A percentile compares a stretch with the other conserved stretches of the same genome.
Evolutionary conservation across 1,140 invertebrate species (phyloP).

Genomic region (Phenacoccus solenopsis): DNA sequence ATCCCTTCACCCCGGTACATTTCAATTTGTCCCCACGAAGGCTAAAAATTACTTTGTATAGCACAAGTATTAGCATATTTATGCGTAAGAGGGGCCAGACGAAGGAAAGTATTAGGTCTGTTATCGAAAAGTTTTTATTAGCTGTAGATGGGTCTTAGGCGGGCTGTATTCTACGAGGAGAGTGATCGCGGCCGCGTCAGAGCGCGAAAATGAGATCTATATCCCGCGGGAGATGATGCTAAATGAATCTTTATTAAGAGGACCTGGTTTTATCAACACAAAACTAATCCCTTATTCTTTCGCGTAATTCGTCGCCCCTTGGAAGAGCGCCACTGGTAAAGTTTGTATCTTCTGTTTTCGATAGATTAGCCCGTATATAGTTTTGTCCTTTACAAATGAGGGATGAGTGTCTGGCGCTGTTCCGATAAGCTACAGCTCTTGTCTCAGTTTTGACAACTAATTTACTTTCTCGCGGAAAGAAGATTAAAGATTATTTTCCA

Average conservation of each 20-base stretch:
- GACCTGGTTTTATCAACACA: constrained; percentile 15
- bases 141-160: not conserved
- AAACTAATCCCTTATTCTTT: constrained; percentile 16
- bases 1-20: too few relatives aligned
- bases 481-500: constrained; percentile 15
- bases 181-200: not conserved
- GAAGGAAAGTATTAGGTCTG: not conserved
- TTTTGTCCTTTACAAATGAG: constrained; percentile 16
- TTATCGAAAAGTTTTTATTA: too few relatives aligned
- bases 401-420: constrained; percentile 15
- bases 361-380: constrained; percentile 14
- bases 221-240: constrained; percentile 12
- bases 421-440: constrained; percentile 11
- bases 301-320: not conserved
- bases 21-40: too few relatives aligned
- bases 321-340: not conserved
- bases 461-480: constrained; percentile 16
- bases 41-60: not conserved
- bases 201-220: constrained; percentile 10
- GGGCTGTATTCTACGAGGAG: not conserved
- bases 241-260: constrained; percentile 17
- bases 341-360: constrained; percentile 17
- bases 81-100: not conserved
- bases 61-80: not conserved
- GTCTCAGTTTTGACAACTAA: constrained; percentile 17